A percentile compares a stretch with the other conserved stretches of the same genome.
phyloP scores from a whole-genome alignment of 2,797 vertebrate species.

The Sebastes goodei region DNA sequence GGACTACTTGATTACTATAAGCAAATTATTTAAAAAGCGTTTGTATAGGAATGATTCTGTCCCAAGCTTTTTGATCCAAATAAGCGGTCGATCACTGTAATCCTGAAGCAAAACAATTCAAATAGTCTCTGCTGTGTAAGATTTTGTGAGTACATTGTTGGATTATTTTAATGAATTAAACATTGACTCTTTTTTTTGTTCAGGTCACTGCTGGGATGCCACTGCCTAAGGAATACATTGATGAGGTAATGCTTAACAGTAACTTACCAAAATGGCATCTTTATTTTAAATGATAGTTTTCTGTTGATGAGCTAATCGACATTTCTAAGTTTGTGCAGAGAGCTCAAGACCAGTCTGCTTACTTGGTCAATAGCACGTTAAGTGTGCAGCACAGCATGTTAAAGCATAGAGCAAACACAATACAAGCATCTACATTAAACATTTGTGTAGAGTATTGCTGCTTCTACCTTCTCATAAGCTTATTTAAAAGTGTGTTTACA shows the following conservation, averaged over 20 bases:
- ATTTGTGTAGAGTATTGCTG: background rate
- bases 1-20: too few species aligned
- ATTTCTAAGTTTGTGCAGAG: background rate
- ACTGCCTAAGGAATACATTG: constrained; percentile 91
- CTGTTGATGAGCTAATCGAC: background rate
- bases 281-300: background rate
- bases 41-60: too few species aligned
- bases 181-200: background rate
- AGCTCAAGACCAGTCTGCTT: background rate
- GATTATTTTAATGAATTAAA: background rate
- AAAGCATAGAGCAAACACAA: background rate
- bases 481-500: background rate
- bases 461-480: background rate
- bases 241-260: constrained; percentile 86
- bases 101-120: background rate
- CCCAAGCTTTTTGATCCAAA: too few species aligned
- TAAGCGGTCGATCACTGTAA: background rate
- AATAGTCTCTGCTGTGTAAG: background rate
- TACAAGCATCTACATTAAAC: background rate
- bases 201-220: constrained; percentile 95
- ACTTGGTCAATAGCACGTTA: background rate
- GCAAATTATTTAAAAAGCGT: too few species aligned
- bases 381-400: background rate
- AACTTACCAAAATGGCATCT: background rate
- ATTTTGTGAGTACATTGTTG: background rate